These are phyloP conservation scores for Nephrotoma guestfalica DNA, from an alignment of 2,888 invertebrate species.

Conservation along the genomic window DNA sequence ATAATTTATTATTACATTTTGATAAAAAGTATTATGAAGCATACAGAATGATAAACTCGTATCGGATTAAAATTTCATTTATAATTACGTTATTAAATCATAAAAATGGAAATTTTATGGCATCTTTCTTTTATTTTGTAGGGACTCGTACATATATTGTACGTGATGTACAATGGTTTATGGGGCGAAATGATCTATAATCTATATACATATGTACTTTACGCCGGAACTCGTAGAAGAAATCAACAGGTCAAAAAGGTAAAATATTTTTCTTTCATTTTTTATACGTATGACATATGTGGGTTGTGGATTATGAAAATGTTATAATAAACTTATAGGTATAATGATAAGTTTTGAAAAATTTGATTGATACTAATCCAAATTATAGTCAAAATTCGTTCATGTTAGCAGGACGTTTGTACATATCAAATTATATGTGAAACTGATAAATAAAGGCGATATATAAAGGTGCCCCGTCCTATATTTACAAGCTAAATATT, in stretches of 20 bases:
- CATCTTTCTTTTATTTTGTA: neutral
- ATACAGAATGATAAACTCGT: neutral
- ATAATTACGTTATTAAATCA: neutral
- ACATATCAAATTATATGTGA: too few species aligned
- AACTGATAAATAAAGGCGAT: too few species aligned
- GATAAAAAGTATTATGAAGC: neutral
- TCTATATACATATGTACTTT: too few species aligned
- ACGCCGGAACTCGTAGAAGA: neutral
- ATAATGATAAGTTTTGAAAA: too few species aligned
- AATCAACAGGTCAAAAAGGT: neutral
- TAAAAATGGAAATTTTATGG: neutral
- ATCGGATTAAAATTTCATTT: neutral
- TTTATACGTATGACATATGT: neutral
- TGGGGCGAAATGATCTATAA: neutral
- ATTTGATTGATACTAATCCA: too few species aligned
- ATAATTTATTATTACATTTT: neutral
- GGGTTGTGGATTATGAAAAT: neutral
- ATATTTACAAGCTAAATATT: too few species aligned
- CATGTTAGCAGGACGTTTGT: too few species aligned
- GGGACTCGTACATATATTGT: neutral
- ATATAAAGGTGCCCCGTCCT: too few species aligned
- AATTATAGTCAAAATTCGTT: too few species aligned
- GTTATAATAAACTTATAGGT: neutral
- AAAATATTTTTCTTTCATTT: neutral
- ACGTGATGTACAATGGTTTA: neutral